These are phyloP conservation scores for Silurus glanis DNA, from an alignment of 2,113 vertebrate species.

Conservation along the genomic window DNA sequence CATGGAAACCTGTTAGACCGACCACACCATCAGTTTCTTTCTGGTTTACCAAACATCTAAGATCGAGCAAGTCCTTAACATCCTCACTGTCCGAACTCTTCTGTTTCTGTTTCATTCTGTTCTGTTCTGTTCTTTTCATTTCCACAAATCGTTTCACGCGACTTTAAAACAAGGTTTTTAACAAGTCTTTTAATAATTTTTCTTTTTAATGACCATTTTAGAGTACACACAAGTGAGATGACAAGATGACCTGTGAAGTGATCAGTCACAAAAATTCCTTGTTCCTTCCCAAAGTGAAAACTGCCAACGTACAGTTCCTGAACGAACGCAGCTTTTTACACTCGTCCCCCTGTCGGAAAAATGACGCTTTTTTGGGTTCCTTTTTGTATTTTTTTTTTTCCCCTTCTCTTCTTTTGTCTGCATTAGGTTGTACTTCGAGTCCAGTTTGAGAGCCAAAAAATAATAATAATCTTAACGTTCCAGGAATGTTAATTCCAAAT, in stretches of 20 bases:
- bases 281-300: conserved; percentile 67
- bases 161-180: conserved; percentile 62
- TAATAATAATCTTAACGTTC: conserved; percentile 38
- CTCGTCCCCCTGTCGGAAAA: conserved; percentile 49
- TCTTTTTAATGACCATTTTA: conserved; percentile 35
- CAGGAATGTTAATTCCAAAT: conserved; percentile 61
- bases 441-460: conserved; percentile 56
- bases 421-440: conserved; percentile 56
- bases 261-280: conserved; percentile 53
- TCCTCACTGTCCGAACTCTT: conserved; percentile 29
- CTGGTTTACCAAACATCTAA: conserved; percentile 46
- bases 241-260: background rate
- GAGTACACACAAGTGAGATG: too few relatives aligned
- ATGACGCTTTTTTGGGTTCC: conserved; percentile 26
- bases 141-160: conserved; percentile 69
- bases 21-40: background rate
- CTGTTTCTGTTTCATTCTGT: conserved; percentile 50
- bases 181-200: conserved; percentile 29
- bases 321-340: conserved; percentile 62
- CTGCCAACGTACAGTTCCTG: conserved; percentile 65
- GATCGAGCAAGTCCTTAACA: conserved; percentile 50
- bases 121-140: conserved; percentile 55
- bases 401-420: conserved; percentile 52
- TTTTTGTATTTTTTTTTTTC: conserved; percentile 46
- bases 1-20: conserved; percentile 65